These are phyloP conservation scores for Pseudochirops corinnae DNA, from an alignment of 2,797 vertebrate species.

Conservation along the genomic window DNA sequence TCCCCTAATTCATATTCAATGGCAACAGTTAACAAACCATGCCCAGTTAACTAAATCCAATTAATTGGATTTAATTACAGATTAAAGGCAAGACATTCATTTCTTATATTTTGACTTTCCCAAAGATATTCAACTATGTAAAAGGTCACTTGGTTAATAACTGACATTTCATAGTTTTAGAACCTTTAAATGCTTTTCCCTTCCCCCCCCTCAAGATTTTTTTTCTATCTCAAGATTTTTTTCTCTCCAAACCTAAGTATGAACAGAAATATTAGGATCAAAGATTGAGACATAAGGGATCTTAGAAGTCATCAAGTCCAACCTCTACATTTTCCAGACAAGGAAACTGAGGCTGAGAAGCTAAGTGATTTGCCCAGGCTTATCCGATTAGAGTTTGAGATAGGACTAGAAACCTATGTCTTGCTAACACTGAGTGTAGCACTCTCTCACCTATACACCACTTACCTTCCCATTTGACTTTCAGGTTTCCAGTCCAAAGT, in stretches of 20 bases:
- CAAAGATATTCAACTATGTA: neutral
- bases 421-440: neutral
- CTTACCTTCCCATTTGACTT: neutral
- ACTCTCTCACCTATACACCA: neutral
- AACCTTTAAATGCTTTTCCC: neutral
- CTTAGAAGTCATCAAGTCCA: neutral
- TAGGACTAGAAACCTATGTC: neutral
- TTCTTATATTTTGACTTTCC: neutral
- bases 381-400: neutral
- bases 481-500: neutral
- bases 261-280: neutral
- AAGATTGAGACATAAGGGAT: neutral
- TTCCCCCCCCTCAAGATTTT: neutral
- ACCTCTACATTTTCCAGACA: neutral
- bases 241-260: neutral
- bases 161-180: neutral
- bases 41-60: neutral
- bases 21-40: neutral
- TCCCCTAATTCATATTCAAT: constrained; percentile 5
- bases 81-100: neutral
- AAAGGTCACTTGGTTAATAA: neutral
- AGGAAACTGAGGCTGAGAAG: neutral
- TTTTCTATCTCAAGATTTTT: neutral
- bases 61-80: neutral
- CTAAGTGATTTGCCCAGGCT: neutral